Evolutionary conservation across 1,140 invertebrate genomes (phyloP).

Genomic region (Heliconius hewitsoni): DNA sequence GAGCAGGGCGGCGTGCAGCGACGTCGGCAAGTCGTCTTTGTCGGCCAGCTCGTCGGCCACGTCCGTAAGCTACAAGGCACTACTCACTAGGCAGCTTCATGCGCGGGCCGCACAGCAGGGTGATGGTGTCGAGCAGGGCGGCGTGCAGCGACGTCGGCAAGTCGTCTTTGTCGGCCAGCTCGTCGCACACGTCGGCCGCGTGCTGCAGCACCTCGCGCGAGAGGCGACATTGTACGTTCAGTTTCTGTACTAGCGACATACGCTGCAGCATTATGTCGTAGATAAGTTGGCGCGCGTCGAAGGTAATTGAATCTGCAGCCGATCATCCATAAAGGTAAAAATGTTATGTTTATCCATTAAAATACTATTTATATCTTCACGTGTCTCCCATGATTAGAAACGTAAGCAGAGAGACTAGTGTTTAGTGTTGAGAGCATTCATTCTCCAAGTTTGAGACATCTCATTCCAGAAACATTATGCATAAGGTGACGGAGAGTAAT

Average conservation of each 20-base stretch:
- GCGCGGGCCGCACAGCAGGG: conserved; percentile 61
- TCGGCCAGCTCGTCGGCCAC: conserved; percentile 47
- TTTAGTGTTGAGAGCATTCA: no score
- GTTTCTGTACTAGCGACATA: conserved; percentile 63
- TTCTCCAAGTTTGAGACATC: no score
- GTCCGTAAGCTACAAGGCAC: conserved; percentile 47
- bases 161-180: conserved; percentile 39
- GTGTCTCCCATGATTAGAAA: no score
- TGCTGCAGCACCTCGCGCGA: conserved; percentile 63
- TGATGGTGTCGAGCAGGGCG: conserved; percentile 61
- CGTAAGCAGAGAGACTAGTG: no score
- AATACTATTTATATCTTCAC: no score
- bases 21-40: conserved; percentile 46
- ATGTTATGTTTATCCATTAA: no score
- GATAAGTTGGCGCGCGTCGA: conserved; percentile 69
- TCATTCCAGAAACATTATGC: no score
- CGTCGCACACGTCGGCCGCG: conserved; percentile 61
- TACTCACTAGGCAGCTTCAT: conserved; percentile 44
- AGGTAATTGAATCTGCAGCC: conserved; percentile 49
- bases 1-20: conserved; percentile 50
- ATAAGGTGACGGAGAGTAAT: no score
- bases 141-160: conserved; percentile 47
- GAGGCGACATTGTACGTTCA: conserved; percentile 68
- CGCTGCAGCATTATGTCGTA: conserved; percentile 77
- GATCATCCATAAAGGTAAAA: no score